phyloP scores from a whole-genome alignment of 2,797 vertebrate species.

The Gadopsis bispinosus region DNA sequence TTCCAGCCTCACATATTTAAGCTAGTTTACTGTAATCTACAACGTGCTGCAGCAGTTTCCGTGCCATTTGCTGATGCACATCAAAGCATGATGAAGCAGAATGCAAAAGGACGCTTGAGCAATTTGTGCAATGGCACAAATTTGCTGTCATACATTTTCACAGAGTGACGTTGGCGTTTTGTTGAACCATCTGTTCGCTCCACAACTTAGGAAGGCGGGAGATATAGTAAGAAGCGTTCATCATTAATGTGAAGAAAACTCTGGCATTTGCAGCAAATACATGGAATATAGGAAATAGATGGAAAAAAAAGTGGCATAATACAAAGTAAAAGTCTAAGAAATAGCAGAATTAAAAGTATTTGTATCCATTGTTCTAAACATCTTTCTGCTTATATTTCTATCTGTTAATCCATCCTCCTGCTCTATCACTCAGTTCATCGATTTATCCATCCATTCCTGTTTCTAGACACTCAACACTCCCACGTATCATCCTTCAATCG shows the following conservation, averaged over 20 bases:
- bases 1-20: conserved; percentile 15
- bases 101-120: conserved; percentile 57
- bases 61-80: conserved; percentile 36
- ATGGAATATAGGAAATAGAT: neutral
- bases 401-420: neutral
- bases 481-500: neutral
- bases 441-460: neutral
- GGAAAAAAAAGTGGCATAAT: neutral
- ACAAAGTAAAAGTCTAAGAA: neutral
- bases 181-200: conserved; percentile 64
- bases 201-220: conserved; percentile 20
- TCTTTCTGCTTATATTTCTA: neutral
- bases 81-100: conserved; percentile 59
- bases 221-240: conserved; percentile 24
- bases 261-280: neutral
- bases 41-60: neutral
- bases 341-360: neutral
- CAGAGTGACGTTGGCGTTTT: conserved; percentile 41
- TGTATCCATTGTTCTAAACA: neutral
- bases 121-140: conserved; percentile 46
- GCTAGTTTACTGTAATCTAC: conserved; percentile 13
- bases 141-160: conserved; percentile 48
- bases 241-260: conserved; percentile 15
- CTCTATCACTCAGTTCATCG: neutral
- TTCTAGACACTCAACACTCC: neutral